phyloP scores from a whole-genome alignment of 2,797 vertebrate species.

The Mus caroli region DNA sequence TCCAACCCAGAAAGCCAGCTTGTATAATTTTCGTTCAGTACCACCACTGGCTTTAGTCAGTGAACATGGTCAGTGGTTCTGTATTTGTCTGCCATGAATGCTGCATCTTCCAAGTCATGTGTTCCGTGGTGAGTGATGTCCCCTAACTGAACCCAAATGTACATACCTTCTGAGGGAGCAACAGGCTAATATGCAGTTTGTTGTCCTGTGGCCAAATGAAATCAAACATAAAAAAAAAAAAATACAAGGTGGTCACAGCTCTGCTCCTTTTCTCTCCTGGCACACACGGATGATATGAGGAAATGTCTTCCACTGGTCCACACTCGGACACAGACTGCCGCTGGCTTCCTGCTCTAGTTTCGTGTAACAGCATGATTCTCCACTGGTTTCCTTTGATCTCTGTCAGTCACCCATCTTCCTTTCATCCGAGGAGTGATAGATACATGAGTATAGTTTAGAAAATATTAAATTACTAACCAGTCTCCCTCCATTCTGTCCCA shows the following conservation, averaged over 20 bases:
- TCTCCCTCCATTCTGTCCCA: not conserved
- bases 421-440: conserved; percentile 25
- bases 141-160: not conserved
- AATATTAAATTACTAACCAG: not conserved
- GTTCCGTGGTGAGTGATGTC: not conserved
- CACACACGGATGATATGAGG: rapidly evolving
- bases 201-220: not conserved
- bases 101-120: not conserved
- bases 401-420: not conserved
- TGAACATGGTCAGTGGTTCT: conserved; percentile 3
- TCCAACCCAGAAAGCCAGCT: not conserved
- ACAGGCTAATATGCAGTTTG: not conserved
- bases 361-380: not conserved
- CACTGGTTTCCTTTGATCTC: not conserved
- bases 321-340: not conserved
- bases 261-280: not conserved
- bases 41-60: not conserved
- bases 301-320: not conserved
- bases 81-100: not conserved
- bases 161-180: not conserved
- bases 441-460: not conserved
- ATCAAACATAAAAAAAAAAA: not conserved
- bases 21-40: not conserved
- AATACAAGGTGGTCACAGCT: not conserved
- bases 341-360: conserved; percentile 28